Evolutionary conservation across 2,888 invertebrate species (phyloP).

Genomic region (Seladonia tumulorum): DNA sequence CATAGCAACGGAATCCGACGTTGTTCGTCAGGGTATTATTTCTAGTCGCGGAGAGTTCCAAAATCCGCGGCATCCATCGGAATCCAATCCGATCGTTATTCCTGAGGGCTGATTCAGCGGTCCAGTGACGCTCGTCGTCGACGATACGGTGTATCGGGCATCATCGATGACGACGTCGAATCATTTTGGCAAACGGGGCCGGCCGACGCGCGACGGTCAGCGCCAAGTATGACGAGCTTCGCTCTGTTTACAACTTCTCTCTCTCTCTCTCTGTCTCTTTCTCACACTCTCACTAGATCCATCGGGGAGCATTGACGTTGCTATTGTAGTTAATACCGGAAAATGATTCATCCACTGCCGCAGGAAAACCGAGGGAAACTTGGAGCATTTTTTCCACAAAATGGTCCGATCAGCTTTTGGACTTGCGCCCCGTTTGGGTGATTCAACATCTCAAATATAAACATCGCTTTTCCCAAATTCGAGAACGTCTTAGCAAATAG

Average conservation of each 20-base stretch:
- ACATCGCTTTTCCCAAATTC: too few species aligned
- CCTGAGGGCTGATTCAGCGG: conserved; percentile 45
- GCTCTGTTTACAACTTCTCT: conserved; percentile 32
- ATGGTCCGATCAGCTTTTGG: too few species aligned
- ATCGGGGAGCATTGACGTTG: neutral
- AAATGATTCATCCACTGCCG: neutral
- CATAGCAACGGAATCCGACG: conserved; percentile 36
- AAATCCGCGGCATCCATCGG: neutral
- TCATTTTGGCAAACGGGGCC: conserved; percentile 52
- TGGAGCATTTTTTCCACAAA: neutral
- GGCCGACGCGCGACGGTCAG: conserved; percentile 18
- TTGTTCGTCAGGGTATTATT: neutral
- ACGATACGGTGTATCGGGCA: conserved; percentile 11
- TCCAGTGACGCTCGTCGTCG: conserved; percentile 12
- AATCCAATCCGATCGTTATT: conserved; percentile 40
- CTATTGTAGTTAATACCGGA: neutral
- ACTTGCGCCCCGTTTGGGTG: too few species aligned
- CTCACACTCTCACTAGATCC: neutral
- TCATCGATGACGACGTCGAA: conserved; percentile 54
- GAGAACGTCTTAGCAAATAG: too few species aligned
- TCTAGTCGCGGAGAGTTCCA: conserved; percentile 14
- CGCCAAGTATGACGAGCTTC: conserved; percentile 54
- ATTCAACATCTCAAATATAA: too few species aligned
- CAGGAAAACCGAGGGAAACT: neutral
- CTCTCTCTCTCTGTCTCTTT: too few species aligned